Evolutionary conservation across 2,888 invertebrate species (phyloP).

Genomic region (Nephrotoma flavescens): DNA sequence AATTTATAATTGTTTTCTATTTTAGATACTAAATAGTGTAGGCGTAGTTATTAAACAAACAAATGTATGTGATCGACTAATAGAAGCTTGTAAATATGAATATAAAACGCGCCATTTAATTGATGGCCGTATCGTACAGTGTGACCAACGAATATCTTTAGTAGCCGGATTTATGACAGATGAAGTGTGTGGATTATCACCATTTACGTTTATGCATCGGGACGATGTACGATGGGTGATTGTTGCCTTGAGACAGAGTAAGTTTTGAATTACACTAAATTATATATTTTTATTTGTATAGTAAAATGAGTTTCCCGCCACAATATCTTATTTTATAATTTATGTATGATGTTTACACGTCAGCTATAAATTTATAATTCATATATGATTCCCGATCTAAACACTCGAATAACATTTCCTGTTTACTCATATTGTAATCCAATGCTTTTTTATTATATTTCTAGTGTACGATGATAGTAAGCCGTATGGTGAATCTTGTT

Average conservation of each 20-base stretch:
- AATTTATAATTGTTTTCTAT: neutral
- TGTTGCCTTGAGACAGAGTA: conserved; percentile 72
- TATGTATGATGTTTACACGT: neutral
- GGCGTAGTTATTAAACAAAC: conserved; percentile 56
- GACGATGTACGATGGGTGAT: conserved; percentile 83
- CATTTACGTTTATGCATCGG: conserved; percentile 79
- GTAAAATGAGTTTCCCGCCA: neutral
- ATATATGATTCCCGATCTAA: neutral
- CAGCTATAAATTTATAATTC: neutral
- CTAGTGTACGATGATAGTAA: conserved; percentile 73
- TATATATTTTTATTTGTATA: neutral
- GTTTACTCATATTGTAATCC: neutral
- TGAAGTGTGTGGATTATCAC: conserved; percentile 76
- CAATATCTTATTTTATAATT: neutral
- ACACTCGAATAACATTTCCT: neutral
- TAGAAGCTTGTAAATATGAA: conserved; percentile 62
- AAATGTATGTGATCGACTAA: conserved; percentile 46
- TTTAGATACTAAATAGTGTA: conserved; percentile 51
- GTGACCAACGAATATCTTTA: conserved; percentile 80
- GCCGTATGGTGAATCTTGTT: conserved; percentile 74
- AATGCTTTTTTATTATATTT: conserved; percentile 14
- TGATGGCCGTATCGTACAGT: conserved; percentile 78
- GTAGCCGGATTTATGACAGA: conserved; percentile 81
- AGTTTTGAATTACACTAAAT: conserved; percentile 21
- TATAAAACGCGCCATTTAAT: conserved; percentile 80